These are phyloP conservation scores for Cheilosia variabilis DNA, from an alignment of 2,888 invertebrate genomes.

Conservation along the genomic window DNA sequence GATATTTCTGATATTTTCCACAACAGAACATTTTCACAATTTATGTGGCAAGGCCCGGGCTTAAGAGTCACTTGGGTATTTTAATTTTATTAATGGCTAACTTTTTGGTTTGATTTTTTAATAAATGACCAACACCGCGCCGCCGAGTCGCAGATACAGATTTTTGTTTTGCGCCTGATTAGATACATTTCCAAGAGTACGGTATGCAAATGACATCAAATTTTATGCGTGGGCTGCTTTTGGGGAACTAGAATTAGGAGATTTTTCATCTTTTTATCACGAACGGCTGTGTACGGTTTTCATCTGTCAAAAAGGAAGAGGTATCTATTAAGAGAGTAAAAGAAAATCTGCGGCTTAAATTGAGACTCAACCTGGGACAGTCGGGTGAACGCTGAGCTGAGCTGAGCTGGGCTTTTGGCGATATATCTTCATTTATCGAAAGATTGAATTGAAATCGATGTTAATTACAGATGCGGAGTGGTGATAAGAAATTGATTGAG, in stretches of 20 bases:
- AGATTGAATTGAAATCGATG: conserved; percentile 72
- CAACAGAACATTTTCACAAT: conserved; percentile 32
- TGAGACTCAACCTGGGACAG: conserved; percentile 2
- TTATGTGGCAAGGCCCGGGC: conserved; percentile 45
- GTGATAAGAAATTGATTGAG: conserved; percentile 70
- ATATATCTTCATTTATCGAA: conserved; percentile 67
- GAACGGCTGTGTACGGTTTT: conserved; percentile 15
- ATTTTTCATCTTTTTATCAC: conserved; percentile 53
- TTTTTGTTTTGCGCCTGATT: conserved; percentile 42
- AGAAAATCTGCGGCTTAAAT: conserved; percentile 42
- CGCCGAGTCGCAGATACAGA: conserved; percentile 13
- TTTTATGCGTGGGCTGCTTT: conserved; percentile 36
- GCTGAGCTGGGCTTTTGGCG: conserved; percentile 46
- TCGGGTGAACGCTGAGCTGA: conserved; percentile 5
- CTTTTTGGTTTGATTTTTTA: conserved; percentile 55
- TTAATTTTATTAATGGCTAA: conserved; percentile 64
- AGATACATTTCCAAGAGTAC: conserved; percentile 64
- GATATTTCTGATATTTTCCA: conserved; percentile 36
- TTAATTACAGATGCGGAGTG: conserved; percentile 67
- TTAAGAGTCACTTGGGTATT: conserved; percentile 37
- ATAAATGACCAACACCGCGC: conserved; percentile 47
- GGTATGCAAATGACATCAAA: conserved; percentile 61
- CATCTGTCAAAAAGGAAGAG: conserved; percentile 35
- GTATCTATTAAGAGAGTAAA: conserved; percentile 19
- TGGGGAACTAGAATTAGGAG: neutral